Conservation (phyloP, 2,888 invertebrate species). For the Tiliacea aurago region DNA sequence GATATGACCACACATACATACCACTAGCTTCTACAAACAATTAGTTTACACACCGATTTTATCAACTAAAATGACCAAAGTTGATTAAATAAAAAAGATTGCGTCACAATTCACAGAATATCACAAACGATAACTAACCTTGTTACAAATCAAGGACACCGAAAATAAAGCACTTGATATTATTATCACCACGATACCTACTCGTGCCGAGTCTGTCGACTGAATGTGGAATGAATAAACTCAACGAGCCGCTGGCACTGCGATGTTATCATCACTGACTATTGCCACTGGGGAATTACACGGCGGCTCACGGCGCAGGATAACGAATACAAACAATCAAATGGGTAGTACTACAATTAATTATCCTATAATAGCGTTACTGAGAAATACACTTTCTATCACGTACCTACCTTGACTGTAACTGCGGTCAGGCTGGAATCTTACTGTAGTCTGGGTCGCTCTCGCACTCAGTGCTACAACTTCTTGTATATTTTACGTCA, state of each 20-base stretch:
- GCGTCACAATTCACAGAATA: slow-evolving; percentile 38
- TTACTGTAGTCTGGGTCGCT: slow-evolving; percentile 9
- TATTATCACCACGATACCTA: slow-evolving; percentile 19
- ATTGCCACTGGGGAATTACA: slow-evolving; percentile 45
- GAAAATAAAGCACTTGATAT: slow-evolving; percentile 35
- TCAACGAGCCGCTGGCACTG: neutral
- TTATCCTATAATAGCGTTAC: slow-evolving; percentile 36
- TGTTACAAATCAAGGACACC: slow-evolving; percentile 51
- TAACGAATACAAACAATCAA: slow-evolving; percentile 19
- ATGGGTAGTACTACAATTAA: slow-evolving; percentile 17
- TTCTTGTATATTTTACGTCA: slow-evolving; percentile 33
- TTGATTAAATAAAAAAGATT: slow-evolving; percentile 10
- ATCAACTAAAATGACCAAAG: neutral
- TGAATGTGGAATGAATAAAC: slow-evolving; percentile 32
- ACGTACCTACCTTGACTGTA: slow-evolving; percentile 52
- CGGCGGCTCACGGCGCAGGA: slow-evolving; percentile 30
- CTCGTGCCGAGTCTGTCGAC: slow-evolving; percentile 25
- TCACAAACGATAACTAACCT: slow-evolving; percentile 47
- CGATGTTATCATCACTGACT: slow-evolving; percentile 56
- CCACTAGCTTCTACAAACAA: slow-evolving; percentile 5
- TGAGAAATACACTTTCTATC: slow-evolving; percentile 36
- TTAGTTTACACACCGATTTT: neutral
- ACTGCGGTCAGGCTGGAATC: slow-evolving; percentile 27
- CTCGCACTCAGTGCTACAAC: slow-evolving; percentile 32
- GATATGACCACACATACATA: neutral